phyloP scores from a whole-genome alignment of 2,797 vertebrate species.

The Chaunax sp. region DNA sequence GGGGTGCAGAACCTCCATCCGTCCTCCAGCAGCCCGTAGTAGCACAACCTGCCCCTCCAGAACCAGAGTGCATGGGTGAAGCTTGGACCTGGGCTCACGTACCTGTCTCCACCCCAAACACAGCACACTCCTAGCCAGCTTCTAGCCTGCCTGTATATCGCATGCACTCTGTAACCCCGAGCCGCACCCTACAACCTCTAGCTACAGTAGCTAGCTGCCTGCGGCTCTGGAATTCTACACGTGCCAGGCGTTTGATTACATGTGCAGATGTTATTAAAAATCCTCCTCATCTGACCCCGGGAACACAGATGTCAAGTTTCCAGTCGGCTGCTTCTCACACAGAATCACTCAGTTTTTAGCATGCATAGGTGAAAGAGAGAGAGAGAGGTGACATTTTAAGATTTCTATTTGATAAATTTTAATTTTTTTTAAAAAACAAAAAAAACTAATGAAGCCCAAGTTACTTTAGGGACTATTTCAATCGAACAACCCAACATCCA shows the following conservation, averaged over 20 bases:
- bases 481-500: constrained; percentile 8
- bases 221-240: constrained; percentile 60
- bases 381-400: background rate
- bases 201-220: constrained; percentile 46
- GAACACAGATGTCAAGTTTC: constrained; percentile 47
- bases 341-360: background rate
- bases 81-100: constrained; percentile 36
- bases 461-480: constrained; percentile 1
- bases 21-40: constrained; percentile 26
- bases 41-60: constrained; percentile 56
- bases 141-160: constrained; percentile 36
- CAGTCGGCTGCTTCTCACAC: constrained; percentile 29
- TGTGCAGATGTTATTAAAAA: constrained; percentile 76
- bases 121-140: constrained; percentile 22
- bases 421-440: too few species aligned
- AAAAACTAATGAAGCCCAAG: too few species aligned
- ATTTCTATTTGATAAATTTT: too few species aligned
- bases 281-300: constrained; percentile 62
- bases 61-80: constrained; percentile 21
- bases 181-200: constrained; percentile 49
- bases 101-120: constrained; percentile 60
- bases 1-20: constrained; percentile 66
- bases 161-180: constrained; percentile 57
- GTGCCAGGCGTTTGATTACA: constrained; percentile 72
- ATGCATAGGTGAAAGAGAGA: too few species aligned